phyloP scores from a whole-genome alignment of 2,113 vertebrate species.

The Centropus unirufus region DNA sequence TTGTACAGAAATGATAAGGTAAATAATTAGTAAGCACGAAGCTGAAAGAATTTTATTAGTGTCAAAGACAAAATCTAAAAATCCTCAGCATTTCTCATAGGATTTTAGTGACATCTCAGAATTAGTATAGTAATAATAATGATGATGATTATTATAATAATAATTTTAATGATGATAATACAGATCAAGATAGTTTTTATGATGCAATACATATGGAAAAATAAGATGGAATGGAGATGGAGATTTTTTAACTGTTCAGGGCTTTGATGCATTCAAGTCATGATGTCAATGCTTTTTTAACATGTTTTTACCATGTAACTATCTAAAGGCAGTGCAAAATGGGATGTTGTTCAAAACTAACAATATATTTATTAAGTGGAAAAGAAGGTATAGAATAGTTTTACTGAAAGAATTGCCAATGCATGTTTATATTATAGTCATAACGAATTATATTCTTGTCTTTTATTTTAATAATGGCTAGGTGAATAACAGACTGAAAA shows the following conservation, averaged over 20 bases:
- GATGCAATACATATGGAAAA: neutral
- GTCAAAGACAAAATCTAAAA: neutral
- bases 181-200: neutral
- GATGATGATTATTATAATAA: no score
- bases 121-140: neutral
- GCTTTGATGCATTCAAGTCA: neutral
- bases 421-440: constrained; percentile 67
- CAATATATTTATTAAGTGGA: neutral
- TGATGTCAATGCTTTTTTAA: neutral
- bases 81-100: neutral
- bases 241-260: neutral
- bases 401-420: constrained; percentile 43
- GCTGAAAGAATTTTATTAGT: neutral
- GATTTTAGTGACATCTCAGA: neutral
- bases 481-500: constrained; percentile 54
- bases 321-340: constrained; percentile 60
- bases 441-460: neutral
- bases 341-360: constrained; percentile 63
- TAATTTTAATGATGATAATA: neutral
- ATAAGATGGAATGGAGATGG: neutral
- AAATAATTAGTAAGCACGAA: neutral
- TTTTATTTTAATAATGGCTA: constrained; percentile 73
- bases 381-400: constrained; percentile 34
- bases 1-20: neutral
- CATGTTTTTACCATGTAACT: constrained; percentile 32